These are phyloP conservation scores for Streblospio benedicti DNA, from an alignment of 1,140 invertebrate species.

Conservation along the genomic window DNA sequence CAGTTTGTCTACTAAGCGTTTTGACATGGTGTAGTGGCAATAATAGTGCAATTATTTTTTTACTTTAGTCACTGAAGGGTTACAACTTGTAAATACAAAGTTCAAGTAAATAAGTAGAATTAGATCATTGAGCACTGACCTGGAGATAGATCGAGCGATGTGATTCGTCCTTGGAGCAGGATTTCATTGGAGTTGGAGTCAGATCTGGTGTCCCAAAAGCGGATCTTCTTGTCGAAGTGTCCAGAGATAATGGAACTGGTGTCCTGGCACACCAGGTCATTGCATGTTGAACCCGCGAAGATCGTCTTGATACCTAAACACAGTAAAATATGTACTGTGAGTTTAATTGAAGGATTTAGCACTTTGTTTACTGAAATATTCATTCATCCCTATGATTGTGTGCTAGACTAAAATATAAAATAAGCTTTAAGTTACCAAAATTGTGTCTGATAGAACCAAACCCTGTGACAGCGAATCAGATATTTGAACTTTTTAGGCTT, in stretches of 20 bases:
- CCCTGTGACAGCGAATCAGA: no score
- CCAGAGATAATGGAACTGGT: conserved; percentile 87
- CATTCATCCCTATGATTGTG: no score
- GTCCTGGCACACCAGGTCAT: conserved; percentile 84
- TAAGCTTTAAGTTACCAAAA: background rate
- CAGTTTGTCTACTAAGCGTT: no score
- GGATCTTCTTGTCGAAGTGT: conserved; percentile 91
- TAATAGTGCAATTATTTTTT: no score
- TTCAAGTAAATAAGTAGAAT: no score
- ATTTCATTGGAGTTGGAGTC: conserved; percentile 57
- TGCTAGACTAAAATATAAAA: background rate
- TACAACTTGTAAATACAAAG: no score
- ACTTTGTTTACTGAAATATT: background rate
- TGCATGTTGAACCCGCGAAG: conserved; percentile 92
- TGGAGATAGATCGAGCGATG: conserved; percentile 83
- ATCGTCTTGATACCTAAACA: conserved; percentile 85
- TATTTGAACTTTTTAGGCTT: no score
- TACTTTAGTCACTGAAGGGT: no score
- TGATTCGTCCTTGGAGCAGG: conserved; percentile 82
- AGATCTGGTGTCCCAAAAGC: conserved; percentile 86
- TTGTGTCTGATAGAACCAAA: no score
- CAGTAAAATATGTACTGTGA: conserved; percentile 11
- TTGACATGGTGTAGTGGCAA: no score
- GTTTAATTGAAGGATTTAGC: background rate
- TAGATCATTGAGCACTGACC: no score